These are phyloP conservation scores for Xestia ashworthii DNA, from an alignment of 2,888 invertebrate species.

Conservation along the genomic window DNA sequence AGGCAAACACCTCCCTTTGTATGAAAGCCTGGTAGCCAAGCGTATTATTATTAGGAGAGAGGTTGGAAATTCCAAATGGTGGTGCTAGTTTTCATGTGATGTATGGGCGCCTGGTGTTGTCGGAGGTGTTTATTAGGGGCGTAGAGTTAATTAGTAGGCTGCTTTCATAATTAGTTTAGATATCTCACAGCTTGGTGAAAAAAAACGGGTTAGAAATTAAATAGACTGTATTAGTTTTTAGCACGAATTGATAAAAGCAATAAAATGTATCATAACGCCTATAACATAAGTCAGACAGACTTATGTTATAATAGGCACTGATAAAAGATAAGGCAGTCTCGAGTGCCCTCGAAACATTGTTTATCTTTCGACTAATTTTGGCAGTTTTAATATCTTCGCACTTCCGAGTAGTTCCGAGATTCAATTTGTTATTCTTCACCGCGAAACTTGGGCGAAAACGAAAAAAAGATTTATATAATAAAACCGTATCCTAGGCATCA, in stretches of 20 bases:
- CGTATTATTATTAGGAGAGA: constrained; percentile 65
- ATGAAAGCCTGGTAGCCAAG: constrained; percentile 60
- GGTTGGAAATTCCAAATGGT: constrained; percentile 35
- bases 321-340: constrained; percentile 5
- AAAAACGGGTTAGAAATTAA: background rate
- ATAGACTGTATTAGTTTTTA: background rate
- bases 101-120: constrained; percentile 54
- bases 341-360: background rate
- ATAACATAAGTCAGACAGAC: no score
- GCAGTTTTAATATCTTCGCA: background rate
- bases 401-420: constrained; percentile 10
- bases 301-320: background rate
- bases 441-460: background rate
- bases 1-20: constrained; percentile 56
- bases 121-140: constrained; percentile 32
- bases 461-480: constrained; percentile 53
- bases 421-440: constrained; percentile 33
- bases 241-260: constrained; percentile 18
- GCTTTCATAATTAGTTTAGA: background rate
- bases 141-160: background rate
- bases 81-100: constrained; percentile 24
- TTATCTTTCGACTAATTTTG: constrained; percentile 2
- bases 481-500: constrained; percentile 56
- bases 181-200: no score
- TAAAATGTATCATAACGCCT: background rate